Evolutionary conservation across 92 coral and sea anemone genomes (phyloP), one percentile per base, ranked within the genome.

Genomic region (Micromussa lordhowensis): DNA sequence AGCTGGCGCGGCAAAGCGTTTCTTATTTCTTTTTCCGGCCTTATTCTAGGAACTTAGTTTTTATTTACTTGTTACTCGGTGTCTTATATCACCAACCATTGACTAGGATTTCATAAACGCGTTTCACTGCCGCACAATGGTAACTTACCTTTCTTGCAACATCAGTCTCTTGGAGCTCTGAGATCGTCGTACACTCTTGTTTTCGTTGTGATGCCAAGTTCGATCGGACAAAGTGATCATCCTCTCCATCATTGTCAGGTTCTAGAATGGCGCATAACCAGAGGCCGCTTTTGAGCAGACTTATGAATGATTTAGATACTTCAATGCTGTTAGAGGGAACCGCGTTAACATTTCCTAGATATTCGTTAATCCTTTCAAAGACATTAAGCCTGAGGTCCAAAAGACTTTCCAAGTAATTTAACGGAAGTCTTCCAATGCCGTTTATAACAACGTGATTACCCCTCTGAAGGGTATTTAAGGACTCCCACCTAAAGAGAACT

Each of bases 131-230:
- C 0, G 13, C 13, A 44, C 13, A 44, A 36, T 34, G 57, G 35
- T 12, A 73, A 57, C 88, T 84, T 34, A 74, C 88, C 88, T 34
- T 57, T 84, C 72, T 84, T 9, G 51, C n/a, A 35, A 29, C 55
- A 35, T 28, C 36, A 26, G 18, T 35, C 58, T 38, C 35, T 35
- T 54, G 78, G 8, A 34, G 21, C 30, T 18, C 12, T 3, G 88
- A 55, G 16, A 78, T 75, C 80, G 53, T 71, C 9, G 38, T 71
- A 71, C 32, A 6, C 22, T 32, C 4, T 11, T 55, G 69, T n/a
- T 22, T 32, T 32, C 49, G 26, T 54, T 74, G 71, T 13, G 87
- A 54, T 36, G 40, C 17, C 18, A 18, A 26, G 49, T 19, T 31
- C 18, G 77, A 32, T 2, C 58, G 9, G 21, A 24, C 5, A 22